Evolutionary conservation across 2,797 vertebrate genomes (phyloP), one percentile per base, ranked within the genome.

Genomic region (Eulemur mongoz): DNA sequence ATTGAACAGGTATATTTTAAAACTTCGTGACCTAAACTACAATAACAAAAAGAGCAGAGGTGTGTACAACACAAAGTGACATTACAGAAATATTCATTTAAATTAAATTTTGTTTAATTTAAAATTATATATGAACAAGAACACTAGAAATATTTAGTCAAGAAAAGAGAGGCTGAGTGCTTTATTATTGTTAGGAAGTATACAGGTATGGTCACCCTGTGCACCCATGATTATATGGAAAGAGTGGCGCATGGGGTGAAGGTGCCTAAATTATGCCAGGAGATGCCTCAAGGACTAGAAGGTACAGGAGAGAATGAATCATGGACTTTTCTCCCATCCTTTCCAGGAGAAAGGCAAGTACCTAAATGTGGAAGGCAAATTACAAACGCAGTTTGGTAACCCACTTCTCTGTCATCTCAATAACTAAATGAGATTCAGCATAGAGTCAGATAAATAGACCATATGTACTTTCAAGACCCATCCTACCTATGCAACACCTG

Each of bases 101-200:
- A 88, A 63, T 72, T 35, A 89, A 86, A 80, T 69, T 67, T 76
- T 70, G 17, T 27, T 59, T 40, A 52, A 54, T 67, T 88, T 73
- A 73, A 92, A 94, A 73, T 76, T 72, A 50, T 22, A 32, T 40
- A 7, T 50, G 5, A 88, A 86, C 4, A 89, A 91, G 79, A 65
- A 57, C 18, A 72, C 4, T 17, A 7, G 22, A 90, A 76, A 35
- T 67, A 86, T 13, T 38, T 59, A 25, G 48, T 79, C 7, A 32
- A 35, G 12, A 27, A 23, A 35, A 27, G 7, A 1, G 27, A 20
- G 22, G 1, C 4, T 12, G 63, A 35, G 23, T 0, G 5, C 1
- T 61, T 32, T 20, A 9, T 4, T 52, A 14, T 45, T 20, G 25
- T 7, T 79, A 52, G 50, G 12, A 54, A 38, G 32, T 30, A 14